Percentiles rank a stretch among this genome's conserved stretches.
phyloP scores from a whole-genome alignment of 2,797 vertebrate genomes.

The Danio aesculapii region DNA sequence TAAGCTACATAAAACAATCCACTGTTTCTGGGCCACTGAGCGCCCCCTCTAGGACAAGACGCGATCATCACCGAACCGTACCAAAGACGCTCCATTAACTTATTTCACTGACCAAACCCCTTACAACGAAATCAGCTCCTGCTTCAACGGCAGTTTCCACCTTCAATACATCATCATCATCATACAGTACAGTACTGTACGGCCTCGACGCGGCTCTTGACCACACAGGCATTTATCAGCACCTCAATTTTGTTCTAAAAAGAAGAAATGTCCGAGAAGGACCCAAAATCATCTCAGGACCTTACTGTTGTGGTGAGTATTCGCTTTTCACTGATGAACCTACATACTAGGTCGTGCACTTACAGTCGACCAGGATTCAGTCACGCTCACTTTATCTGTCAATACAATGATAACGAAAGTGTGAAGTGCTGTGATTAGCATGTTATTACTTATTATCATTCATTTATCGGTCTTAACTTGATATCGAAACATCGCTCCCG shows the following conservation, averaged over 20 bases:
- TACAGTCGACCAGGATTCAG: background rate
- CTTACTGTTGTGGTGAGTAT: constrained; percentile 64
- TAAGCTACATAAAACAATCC: no score
- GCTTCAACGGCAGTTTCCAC: constrained; percentile 26
- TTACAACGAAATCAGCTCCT: constrained; percentile 15
- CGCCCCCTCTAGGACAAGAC: background rate
- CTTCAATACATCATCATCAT: constrained; percentile 20
- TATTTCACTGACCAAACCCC: constrained; percentile 21
- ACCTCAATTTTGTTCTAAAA: background rate
- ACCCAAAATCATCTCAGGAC: constrained; percentile 63
- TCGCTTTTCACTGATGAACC: constrained; percentile 5
- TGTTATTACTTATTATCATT: background rate
- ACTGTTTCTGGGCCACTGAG: background rate
- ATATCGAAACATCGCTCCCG: background rate
- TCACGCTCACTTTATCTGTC: background rate
- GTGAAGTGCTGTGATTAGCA: background rate
- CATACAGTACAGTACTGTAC: background rate
- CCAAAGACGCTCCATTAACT: background rate
- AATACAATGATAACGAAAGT: background rate
- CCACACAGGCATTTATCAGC: background rate
- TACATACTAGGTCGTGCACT: background rate
- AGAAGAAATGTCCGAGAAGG: constrained; percentile 60
- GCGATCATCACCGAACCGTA: rapidly evolving
- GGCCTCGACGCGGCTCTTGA: constrained; percentile 1
- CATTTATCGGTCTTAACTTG: background rate